Evolutionary conservation across 2,797 vertebrate species (phyloP).

Genomic region (Pseudotriccus pelzelni): DNA sequence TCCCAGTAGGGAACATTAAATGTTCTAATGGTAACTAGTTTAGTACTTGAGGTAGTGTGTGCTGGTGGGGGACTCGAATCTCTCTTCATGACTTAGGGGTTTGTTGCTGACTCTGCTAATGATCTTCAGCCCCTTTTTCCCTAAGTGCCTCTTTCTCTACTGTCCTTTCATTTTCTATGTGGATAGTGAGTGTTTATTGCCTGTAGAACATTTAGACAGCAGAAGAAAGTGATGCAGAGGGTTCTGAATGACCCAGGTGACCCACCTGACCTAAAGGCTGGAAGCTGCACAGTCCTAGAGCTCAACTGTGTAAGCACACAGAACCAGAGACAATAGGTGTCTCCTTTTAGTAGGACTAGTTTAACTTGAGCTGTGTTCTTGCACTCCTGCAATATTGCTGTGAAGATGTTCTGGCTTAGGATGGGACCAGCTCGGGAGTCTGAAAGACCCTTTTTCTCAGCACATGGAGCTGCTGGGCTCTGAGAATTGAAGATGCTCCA

Average conservation of each 20-base stretch:
- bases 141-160: background rate
- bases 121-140: background rate
- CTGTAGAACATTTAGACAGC: background rate
- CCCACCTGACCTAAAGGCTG: background rate
- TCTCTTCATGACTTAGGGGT: background rate
- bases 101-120: background rate
- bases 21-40: background rate
- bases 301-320: background rate
- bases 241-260: background rate
- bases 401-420: background rate
- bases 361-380: background rate
- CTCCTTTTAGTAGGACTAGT: background rate
- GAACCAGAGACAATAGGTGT: background rate
- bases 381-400: background rate
- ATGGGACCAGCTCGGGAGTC: background rate
- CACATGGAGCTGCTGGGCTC: rapidly evolving
- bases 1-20: background rate
- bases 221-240: background rate
- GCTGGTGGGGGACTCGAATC: background rate
- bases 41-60: background rate
- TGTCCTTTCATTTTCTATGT: background rate
- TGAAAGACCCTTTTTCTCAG: background rate
- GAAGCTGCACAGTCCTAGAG: background rate
- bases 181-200: background rate
- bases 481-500: background rate